Percentiles rank a stretch among this genome's conserved stretches.
Conservation (phyloP, 1,140 invertebrate species). For the Grapholita molesta region DNA sequence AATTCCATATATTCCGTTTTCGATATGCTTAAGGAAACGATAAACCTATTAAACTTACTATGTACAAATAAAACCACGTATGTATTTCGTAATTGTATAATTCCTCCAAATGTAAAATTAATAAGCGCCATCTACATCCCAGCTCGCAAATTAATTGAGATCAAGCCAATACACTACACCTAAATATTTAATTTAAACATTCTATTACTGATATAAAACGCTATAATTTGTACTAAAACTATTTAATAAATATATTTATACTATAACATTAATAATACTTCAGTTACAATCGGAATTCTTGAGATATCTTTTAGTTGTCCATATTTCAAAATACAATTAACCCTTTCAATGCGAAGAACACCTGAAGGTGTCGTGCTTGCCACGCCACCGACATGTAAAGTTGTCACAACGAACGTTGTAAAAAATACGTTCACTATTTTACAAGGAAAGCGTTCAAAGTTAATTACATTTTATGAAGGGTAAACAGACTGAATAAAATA, state of each 20-base stretch:
- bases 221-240: slow-evolving; percentile 13
- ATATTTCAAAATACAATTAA: not conserved
- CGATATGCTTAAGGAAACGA: no score
- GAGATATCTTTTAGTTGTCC: not conserved
- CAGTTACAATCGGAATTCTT: not conserved
- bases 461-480: no score
- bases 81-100: not conserved
- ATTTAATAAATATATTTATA: not conserved
- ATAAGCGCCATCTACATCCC: slow-evolving; percentile 1
- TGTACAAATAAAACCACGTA: not conserved
- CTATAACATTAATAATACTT: slow-evolving; percentile 2
- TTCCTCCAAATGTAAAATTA: not conserved
- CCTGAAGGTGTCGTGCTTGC: no score
- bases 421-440: no score
- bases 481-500: no score
- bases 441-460: no score
- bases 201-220: slow-evolving; percentile 8
- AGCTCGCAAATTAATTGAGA: slow-evolving; percentile 6
- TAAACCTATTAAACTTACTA: no score
- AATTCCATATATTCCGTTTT: no score
- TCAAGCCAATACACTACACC: slow-evolving; percentile 4
- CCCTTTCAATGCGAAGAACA: no score
- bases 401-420: no score
- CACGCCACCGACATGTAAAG: no score
- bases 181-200: not conserved